Conservation (phyloP, 2,888 invertebrate genomes). For the Temnothorax rugatulus region DNA sequence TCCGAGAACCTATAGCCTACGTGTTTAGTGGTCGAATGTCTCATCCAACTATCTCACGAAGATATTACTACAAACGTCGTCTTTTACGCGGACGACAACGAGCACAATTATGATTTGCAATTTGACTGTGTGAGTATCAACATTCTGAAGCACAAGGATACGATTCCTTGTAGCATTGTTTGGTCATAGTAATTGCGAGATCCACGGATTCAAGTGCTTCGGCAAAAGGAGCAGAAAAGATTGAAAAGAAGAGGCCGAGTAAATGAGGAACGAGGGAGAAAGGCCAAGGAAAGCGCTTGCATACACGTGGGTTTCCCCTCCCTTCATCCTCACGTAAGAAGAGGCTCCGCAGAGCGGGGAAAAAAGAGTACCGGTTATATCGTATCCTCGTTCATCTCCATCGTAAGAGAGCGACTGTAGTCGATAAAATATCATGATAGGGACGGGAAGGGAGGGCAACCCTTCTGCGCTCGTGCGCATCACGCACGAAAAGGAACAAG, state of each 20-base stretch:
- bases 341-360: slow-evolving; percentile 21
- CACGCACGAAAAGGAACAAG: slow-evolving; percentile 12
- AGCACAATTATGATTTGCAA: slow-evolving; percentile 9
- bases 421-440: slow-evolving; percentile 65
- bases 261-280: slow-evolving; percentile 22
- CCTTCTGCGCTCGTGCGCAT: slow-evolving; percentile 20
- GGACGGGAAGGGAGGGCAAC: slow-evolving; percentile 46
- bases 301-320: slow-evolving; percentile 3
- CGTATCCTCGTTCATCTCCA: slow-evolving; percentile 41
- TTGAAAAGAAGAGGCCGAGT: slow-evolving; percentile 56
- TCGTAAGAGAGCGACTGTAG: slow-evolving; percentile 37
- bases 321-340: slow-evolving; percentile 31
- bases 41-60: slow-evolving; percentile 48
- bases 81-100: slow-evolving; percentile 4
- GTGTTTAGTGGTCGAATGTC: slow-evolving; percentile 62
- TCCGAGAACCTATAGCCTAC: slow-evolving; percentile 41
- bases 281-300: slow-evolving; percentile 19
- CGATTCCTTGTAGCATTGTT: slow-evolving; percentile 79
- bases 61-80: slow-evolving; percentile 17
- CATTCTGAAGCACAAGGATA: slow-evolving; percentile 49
- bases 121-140: slow-evolving; percentile 6
- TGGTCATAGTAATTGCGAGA: slow-evolving; percentile 82
- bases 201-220: slow-evolving; percentile 63
- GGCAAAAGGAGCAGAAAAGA: slow-evolving; percentile 68
- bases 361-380: slow-evolving; percentile 44